phyloP scores from a whole-genome alignment of 2,797 vertebrate genomes.

The Lycodopsis pacificus region DNA sequence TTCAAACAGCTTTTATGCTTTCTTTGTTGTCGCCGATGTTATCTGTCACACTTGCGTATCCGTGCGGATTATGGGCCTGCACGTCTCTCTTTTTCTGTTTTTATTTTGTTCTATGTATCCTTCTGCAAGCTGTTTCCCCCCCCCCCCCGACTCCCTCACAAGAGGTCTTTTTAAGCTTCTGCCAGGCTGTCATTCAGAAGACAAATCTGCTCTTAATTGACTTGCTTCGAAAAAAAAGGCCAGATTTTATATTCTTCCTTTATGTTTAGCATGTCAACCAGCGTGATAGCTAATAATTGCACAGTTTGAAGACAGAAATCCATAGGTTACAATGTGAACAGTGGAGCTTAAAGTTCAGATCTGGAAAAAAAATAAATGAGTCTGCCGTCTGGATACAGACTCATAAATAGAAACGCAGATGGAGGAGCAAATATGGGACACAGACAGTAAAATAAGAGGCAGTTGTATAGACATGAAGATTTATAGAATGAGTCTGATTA shows the following conservation, averaged over 20 bases:
- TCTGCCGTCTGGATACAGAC: slow-evolving; percentile 27
- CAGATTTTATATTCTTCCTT: neutral
- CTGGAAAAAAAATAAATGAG: neutral
- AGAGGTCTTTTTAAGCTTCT: slow-evolving; percentile 27
- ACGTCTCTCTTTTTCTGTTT: slow-evolving; percentile 10
- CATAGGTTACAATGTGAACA: slow-evolving; percentile 22
- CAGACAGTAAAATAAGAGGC: slow-evolving; percentile 43
- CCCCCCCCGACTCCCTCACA: neutral
- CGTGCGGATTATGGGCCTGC: slow-evolving; percentile 9
- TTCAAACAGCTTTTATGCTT: slow-evolving; percentile 19
- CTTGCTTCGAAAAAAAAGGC: slow-evolving; percentile 11
- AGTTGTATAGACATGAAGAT: slow-evolving; percentile 54
- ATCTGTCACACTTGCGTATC: slow-evolving; percentile 36
- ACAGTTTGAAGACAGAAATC: slow-evolving; percentile 29
- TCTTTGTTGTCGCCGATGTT: slow-evolving; percentile 33
- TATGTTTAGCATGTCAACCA: slow-evolving; percentile 14
- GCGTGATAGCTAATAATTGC: slow-evolving; percentile 12
- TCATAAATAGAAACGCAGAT: slow-evolving; percentile 46
- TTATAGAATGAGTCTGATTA: slow-evolving; percentile 65
- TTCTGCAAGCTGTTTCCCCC: slow-evolving; percentile 28
- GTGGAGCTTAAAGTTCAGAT: slow-evolving; percentile 37
- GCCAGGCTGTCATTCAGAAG: slow-evolving; percentile 29
- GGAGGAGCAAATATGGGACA: slow-evolving; percentile 25
- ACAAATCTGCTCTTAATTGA: slow-evolving; percentile 56
- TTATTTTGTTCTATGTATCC: slow-evolving; percentile 3